Evolutionary conservation across 53 echinoderm and acorn worm species (phyloP).

Genomic region (Stichopus horrens): DNA sequence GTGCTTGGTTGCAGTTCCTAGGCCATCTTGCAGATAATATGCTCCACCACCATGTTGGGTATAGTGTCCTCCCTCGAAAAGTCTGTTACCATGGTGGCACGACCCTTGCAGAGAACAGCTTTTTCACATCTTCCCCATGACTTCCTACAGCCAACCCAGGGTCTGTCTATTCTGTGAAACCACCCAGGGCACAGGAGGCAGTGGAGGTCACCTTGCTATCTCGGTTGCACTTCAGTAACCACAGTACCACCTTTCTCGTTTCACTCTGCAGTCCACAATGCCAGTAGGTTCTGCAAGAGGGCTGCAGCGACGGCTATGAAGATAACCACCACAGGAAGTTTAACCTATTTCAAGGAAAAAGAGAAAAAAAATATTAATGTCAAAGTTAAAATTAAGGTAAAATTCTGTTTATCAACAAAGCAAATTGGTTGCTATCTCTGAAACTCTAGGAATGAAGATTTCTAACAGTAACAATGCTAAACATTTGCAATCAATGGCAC

Average conservation of each 20-base stretch:
- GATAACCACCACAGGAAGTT: conserved; percentile 17
- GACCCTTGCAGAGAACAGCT: neutral
- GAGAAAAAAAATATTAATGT: neutral
- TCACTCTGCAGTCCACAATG: conserved; percentile 30
- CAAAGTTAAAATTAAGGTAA: neutral
- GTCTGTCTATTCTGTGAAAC: neutral
- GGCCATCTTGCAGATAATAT: too few relatives aligned
- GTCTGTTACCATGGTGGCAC: neutral
- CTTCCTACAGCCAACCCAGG: neutral
- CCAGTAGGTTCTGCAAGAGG: neutral
- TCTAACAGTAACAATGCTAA: too few relatives aligned
- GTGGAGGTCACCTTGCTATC: neutral
- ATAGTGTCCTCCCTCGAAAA: neutral
- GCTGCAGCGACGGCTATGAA: conserved; percentile 30
- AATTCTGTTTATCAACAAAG: neutral
- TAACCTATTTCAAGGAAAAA: neutral
- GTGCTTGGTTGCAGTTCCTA: too few relatives aligned
- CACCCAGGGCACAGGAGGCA: neutral
- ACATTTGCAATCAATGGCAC: too few relatives aligned
- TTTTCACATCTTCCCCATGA: neutral
- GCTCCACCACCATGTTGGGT: neutral
- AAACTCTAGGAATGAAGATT: neutral
- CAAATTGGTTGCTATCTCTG: neutral
- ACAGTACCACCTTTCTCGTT: neutral
- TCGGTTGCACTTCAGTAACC: neutral